Evolutionary conservation across 2,113 vertebrate genomes (phyloP).

Genomic region (Elgaria multicarinata): DNA sequence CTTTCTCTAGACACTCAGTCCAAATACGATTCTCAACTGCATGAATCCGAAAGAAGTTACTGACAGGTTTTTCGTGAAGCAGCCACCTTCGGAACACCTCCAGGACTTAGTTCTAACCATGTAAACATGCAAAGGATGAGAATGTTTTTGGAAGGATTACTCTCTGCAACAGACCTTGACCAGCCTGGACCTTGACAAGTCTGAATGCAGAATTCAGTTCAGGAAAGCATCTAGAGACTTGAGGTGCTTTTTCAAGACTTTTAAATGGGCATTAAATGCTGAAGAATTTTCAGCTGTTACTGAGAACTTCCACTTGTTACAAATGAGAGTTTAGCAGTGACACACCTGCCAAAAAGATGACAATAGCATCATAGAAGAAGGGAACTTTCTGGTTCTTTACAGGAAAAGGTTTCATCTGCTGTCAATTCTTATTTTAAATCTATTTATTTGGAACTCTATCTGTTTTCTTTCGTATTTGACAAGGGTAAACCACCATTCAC

Average conservation of each 20-base stretch:
- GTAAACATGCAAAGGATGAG: neutral
- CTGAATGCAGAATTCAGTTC: neutral
- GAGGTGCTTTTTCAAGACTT: neutral
- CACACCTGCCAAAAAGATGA: neutral
- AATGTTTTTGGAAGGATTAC: neutral
- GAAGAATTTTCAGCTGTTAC: neutral
- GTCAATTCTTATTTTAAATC: neutral
- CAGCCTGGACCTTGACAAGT: neutral
- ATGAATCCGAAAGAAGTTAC: neutral
- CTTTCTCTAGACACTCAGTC: constrained; percentile 28
- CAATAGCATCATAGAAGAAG: neutral
- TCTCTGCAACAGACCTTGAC: neutral
- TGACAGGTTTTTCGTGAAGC: neutral
- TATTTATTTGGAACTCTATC: neutral
- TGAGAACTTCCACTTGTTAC: neutral
- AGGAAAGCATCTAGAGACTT: neutral
- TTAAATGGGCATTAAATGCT: neutral
- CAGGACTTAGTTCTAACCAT: neutral
- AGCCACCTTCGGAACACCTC: neutral
- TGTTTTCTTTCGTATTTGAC: neutral
- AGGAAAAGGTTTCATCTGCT: neutral
- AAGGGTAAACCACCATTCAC: neutral
- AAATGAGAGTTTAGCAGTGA: neutral
- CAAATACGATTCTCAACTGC: neutral
- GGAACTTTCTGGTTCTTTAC: neutral